Conservation (phyloP, 2,888 invertebrate species). For the Chirona hameri region DNA sequence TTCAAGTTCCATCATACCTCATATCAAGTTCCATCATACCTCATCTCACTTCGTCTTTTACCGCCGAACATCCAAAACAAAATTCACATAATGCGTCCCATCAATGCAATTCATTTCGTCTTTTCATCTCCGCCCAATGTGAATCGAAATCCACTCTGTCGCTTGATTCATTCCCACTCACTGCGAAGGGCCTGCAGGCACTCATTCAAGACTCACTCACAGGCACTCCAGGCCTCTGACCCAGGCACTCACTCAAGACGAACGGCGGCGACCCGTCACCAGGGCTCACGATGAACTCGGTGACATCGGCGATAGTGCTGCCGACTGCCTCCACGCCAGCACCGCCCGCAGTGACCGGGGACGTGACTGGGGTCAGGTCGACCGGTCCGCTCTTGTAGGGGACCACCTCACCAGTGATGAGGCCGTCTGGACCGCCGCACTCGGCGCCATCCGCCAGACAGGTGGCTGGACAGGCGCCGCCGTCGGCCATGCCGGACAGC, state of each 20-base stretch:
- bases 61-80: no score
- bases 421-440: constrained; percentile 8
- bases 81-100: no score
- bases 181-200: neutral
- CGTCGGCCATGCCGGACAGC: neutral
- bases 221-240: no score
- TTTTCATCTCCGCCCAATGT: no score
- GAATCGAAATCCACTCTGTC: no score
- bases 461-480: neutral
- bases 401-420: neutral
- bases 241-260: neutral
- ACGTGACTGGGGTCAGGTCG: neutral
- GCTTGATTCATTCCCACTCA: no score
- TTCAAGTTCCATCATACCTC: no score
- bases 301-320: neutral
- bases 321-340: neutral
- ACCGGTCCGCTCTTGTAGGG: neutral
- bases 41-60: no score
- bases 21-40: no score
- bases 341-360: neutral
- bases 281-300: neutral
- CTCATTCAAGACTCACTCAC: neutral
- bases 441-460: neutral
- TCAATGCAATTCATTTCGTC: no score
- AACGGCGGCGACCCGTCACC: neutral